Conservation (phyloP, 2,797 vertebrate genomes). For the Cyprinella venusta region DNA sequence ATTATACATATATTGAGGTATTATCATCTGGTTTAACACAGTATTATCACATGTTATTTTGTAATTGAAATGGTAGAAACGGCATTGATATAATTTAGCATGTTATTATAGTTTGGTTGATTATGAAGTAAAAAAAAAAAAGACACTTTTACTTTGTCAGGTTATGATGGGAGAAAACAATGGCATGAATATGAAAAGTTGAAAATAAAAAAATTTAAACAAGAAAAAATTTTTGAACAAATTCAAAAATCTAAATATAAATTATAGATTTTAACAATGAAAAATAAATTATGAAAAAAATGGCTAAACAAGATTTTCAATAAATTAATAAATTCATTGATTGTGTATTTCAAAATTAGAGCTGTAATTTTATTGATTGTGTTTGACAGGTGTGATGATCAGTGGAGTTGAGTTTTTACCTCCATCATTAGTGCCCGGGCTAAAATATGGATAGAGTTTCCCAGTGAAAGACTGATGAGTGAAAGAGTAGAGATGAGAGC, state of each 20-base stretch:
- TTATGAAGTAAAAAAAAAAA: not conserved
- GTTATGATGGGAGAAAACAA: not conserved
- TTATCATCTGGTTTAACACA: too few relatives aligned
- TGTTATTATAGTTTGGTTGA: not conserved
- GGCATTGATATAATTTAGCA: not conserved
- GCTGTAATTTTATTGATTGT: not conserved
- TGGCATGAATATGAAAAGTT: not conserved
- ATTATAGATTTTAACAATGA: not conserved
- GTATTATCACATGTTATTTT: not conserved
- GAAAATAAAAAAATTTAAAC: not conserved
- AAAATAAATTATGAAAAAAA: not conserved
- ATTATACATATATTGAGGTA: too few relatives aligned
- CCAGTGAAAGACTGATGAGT: not conserved
- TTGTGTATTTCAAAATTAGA: not conserved
- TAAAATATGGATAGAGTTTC: not conserved
- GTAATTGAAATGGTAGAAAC: not conserved
- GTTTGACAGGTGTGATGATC: not conserved
- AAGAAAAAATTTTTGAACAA: too few relatives aligned
- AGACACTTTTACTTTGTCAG: not conserved
- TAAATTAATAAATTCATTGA: not conserved
- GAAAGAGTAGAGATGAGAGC: slow-evolving; percentile 7
- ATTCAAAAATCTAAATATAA: too few relatives aligned
- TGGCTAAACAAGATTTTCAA: too few relatives aligned
- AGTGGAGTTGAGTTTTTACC: not conserved
- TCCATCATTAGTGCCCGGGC: accelerated